phyloP scores from a whole-genome alignment of 2,888 invertebrate genomes.

The Lacanobia oleracea region DNA sequence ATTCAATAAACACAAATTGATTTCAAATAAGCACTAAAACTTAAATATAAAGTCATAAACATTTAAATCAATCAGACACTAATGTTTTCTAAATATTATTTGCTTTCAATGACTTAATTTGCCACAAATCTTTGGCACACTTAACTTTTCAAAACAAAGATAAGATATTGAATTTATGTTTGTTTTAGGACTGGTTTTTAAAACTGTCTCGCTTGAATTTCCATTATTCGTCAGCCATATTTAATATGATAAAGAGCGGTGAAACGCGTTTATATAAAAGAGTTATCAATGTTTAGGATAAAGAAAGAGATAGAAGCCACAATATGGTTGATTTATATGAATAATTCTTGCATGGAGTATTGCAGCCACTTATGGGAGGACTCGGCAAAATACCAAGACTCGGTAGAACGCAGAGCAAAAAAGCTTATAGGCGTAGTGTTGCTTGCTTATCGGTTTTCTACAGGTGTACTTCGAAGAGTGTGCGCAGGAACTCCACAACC shows the following conservation, averaged over 20 bases:
- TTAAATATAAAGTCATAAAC: conserved; percentile 36
- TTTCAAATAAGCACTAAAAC: conserved; percentile 43
- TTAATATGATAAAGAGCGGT: too few species aligned
- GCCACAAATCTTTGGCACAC: conserved; percentile 59
- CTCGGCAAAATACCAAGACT: too few species aligned
- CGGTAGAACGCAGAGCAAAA: too few species aligned
- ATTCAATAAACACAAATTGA: conserved; percentile 43
- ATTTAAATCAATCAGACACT: conserved; percentile 50
- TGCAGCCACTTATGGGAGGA: too few species aligned
- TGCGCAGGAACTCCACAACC: too few species aligned
- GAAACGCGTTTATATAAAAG: too few species aligned
- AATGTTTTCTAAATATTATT: conserved; percentile 55
- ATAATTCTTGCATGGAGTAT: too few species aligned
- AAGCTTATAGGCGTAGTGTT: too few species aligned
- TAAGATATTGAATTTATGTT: conserved; percentile 60
- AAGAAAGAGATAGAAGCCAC: not conserved
- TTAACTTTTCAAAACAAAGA: conserved; percentile 60
- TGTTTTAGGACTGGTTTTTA: conserved; percentile 41
- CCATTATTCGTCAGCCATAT: not conserved
- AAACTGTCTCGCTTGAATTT: not conserved
- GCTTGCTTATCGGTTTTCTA: too few species aligned
- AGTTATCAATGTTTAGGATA: too few species aligned
- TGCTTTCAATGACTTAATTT: conserved; percentile 44
- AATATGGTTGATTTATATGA: too few species aligned
- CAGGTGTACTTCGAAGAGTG: too few species aligned